These are phyloP conservation scores for Lordiphosa clarofinis DNA, from an alignment of 1,140 invertebrate species.

Conservation along the genomic window DNA sequence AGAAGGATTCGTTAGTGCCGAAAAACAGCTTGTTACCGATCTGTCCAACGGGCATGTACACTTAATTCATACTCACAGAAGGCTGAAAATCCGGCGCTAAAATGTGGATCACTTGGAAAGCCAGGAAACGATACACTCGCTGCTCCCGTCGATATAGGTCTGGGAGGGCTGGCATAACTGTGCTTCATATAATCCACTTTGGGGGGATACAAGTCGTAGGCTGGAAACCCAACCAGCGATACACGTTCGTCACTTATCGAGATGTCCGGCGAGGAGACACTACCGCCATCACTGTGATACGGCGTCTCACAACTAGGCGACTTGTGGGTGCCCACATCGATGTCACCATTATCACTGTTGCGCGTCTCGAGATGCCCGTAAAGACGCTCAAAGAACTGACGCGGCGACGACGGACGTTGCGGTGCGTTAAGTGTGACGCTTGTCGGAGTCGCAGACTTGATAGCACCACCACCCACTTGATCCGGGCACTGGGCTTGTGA, in stretches of 20 bases:
- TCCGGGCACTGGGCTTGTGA: slow-evolving; percentile 28
- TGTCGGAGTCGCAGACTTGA: slow-evolving; percentile 13
- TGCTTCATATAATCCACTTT: slow-evolving; percentile 34
- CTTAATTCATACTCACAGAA: slow-evolving; percentile 61
- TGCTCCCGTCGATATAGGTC: slow-evolving; percentile 5
- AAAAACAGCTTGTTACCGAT: too few relatives aligned
- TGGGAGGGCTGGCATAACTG: slow-evolving; percentile 10
- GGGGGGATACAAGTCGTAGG: slow-evolving; percentile 45
- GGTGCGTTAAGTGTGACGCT: slow-evolving; percentile 13
- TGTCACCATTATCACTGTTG: slow-evolving; percentile 54
- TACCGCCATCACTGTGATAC: slow-evolving; percentile 72
- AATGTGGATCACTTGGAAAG: slow-evolving; percentile 61
- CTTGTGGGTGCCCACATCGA: slow-evolving; percentile 44
- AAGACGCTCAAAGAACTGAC: slow-evolving; percentile 81
- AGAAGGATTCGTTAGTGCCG: too few relatives aligned
- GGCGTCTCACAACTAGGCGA: slow-evolving; percentile 51
- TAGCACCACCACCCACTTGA: slow-evolving; percentile 10
- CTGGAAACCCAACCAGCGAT: slow-evolving; percentile 31
- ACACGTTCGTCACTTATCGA: slow-evolving; percentile 70
- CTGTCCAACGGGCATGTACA: too few relatives aligned
- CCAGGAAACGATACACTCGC: slow-evolving; percentile 44
- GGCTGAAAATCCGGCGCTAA: slow-evolving; percentile 70
- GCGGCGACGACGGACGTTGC: slow-evolving; percentile 81
- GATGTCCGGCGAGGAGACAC: slow-evolving; percentile 68
- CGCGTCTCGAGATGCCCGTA: slow-evolving; percentile 81